These are phyloP conservation scores for Sebastolobus altivelis DNA, from an alignment of 2,797 vertebrate genomes.

Conservation along the genomic window DNA sequence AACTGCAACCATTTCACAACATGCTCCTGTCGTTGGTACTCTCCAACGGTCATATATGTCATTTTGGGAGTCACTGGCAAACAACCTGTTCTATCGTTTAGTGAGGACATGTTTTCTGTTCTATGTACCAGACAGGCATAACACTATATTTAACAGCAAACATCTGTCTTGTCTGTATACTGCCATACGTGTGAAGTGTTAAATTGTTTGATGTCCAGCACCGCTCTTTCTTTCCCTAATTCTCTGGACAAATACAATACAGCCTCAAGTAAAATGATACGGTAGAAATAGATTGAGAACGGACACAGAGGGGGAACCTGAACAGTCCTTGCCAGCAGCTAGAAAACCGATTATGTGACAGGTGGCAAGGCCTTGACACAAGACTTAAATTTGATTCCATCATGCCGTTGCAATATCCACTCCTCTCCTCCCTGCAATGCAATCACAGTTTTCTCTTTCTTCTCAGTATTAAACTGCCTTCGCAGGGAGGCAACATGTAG, in stretches of 20 bases:
- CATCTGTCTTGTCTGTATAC: not conserved
- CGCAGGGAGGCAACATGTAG: constrained; percentile 6
- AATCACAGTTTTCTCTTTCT: constrained; percentile 31
- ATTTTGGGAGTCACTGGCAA: not conserved
- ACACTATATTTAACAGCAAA: not conserved
- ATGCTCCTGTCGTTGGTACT: not conserved
- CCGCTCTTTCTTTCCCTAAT: not conserved
- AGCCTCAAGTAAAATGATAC: not conserved
- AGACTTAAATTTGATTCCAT: constrained; percentile 47
- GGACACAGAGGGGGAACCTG: constrained; percentile 3
- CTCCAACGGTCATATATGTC: not conserved
- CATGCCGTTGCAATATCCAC: constrained; percentile 7
- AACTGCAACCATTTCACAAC: too few species aligned
- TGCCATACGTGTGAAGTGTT: not conserved
- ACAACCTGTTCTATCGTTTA: not conserved
- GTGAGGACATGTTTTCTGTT: not conserved
- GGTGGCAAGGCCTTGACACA: constrained; percentile 39
- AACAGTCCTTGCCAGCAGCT: constrained; percentile 7
- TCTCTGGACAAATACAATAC: constrained; percentile 18
- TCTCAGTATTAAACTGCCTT: constrained; percentile 9
- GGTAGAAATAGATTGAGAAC: constrained; percentile 2
- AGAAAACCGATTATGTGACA: constrained; percentile 46
- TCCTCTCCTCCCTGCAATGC: constrained; percentile 7
- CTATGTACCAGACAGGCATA: not conserved
- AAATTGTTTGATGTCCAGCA: not conserved